phyloP scores from a whole-genome alignment of 30 jellyfish, hydroid and myxozoan genomes.

The Catostylus mosaicus region DNA sequence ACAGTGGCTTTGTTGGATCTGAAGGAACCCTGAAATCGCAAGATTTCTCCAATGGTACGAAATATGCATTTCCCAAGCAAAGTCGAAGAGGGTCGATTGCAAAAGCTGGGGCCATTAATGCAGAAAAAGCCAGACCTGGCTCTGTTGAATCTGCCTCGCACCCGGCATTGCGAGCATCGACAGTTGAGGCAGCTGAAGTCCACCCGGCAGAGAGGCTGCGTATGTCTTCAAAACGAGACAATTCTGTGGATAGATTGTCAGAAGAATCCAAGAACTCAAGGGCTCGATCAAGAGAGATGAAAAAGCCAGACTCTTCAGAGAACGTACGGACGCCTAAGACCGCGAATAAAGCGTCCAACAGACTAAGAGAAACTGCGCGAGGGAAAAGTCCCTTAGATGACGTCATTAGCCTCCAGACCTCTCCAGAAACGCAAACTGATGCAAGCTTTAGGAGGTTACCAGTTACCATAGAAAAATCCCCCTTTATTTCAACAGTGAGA shows the following conservation, averaged over 20 bases:
- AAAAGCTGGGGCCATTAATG: background rate
- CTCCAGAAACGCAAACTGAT: constrained; percentile 52
- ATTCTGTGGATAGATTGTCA: background rate
- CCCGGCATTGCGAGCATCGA: background rate
- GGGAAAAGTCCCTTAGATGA: constrained; percentile 25
- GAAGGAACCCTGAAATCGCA: constrained; percentile 79
- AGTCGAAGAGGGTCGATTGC: background rate
- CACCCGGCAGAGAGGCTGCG: background rate
- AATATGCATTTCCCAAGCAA: background rate
- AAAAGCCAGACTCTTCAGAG: background rate
- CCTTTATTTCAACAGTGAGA: background rate
- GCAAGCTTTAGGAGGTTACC: constrained; percentile 51
- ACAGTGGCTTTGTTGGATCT: constrained; percentile 83
- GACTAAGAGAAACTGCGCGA: constrained; percentile 21
- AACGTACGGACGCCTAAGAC: background rate
- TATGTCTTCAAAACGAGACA: background rate
- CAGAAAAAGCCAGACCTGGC: background rate
- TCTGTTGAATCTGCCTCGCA: background rate
- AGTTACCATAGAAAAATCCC: constrained; percentile 13
- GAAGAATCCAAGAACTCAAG: background rate
- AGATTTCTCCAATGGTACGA: constrained; percentile 34
- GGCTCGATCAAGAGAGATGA: background rate
- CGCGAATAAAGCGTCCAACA: background rate
- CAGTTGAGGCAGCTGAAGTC: background rate
- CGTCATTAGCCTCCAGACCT: constrained; percentile 59